Percentiles rank a stretch among this genome's conserved stretches.
Evolutionary conservation across 2,113 vertebrate species (phyloP).

Genomic region (Triplophysa tibetana): DNA sequence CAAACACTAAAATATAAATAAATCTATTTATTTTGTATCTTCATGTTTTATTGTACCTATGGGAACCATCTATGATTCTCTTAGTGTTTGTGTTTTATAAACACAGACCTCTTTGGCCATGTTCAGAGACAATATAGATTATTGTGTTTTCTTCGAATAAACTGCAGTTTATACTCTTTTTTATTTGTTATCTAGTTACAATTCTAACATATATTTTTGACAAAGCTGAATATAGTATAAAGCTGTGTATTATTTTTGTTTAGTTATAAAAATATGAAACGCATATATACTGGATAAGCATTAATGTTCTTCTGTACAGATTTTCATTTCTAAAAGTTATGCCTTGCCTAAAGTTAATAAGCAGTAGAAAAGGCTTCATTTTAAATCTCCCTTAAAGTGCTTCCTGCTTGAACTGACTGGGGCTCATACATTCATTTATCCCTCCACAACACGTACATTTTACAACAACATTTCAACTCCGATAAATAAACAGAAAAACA

Average conservation of each 20-base stretch:
- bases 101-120: background rate
- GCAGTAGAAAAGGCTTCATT: slow-evolving; percentile 29
- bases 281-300: background rate
- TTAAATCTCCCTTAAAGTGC: slow-evolving; percentile 45
- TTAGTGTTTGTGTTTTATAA: background rate
- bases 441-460: slow-evolving; percentile 18
- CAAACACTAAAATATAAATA: background rate
- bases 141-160: background rate
- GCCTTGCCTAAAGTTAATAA: background rate
- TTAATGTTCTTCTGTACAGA: slow-evolving; percentile 11
- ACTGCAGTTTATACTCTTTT: background rate
- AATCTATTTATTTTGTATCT: background rate
- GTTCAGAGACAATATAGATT: background rate
- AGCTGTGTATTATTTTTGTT: background rate
- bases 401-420: slow-evolving; percentile 17
- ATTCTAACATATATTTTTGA: background rate
- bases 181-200: background rate
- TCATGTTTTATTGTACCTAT: background rate
- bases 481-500: slow-evolving; percentile 31
- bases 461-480: slow-evolving; percentile 2
- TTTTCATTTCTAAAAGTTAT: background rate
- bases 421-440: slow-evolving; percentile 4
- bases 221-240: background rate
- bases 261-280: slow-evolving; percentile 3
- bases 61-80: background rate